Evolutionary conservation across 2,113 vertebrate genomes (phyloP), one percentile per base, ranked within the genome.

Genomic region (Ondatra zibethicus): DNA sequence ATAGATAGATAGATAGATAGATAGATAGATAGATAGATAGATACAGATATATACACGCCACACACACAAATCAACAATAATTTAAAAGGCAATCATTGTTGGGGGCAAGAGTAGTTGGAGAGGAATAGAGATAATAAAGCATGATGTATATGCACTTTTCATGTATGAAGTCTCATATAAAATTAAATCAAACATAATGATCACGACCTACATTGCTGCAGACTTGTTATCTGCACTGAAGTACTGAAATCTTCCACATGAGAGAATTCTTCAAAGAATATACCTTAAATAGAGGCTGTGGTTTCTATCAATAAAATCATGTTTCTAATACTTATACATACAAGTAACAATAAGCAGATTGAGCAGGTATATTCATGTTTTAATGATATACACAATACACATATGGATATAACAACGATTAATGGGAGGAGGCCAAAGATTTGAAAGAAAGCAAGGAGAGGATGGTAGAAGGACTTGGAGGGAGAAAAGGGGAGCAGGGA

Each of bases 241-340:
- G 47, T 95, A 87, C 47, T 89, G 13, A 77, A 96, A 96, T 63
- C 25, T 21, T 87, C 80, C 65, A 91, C 23, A 47, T 39, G 27
- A 52, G 39, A 23, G 5, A 25, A 14, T 7, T 36, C 21, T 88
- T 90, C 17, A 45, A 1, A 55, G 25, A 14, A 52, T 19, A 14
- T 31, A 1, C 10, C 75, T 55, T 76, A 19, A 7, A 27, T 1
- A 87, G 16, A 96, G 12, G 25, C 29, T 68, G 8, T 61, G 10
- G 3, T 50, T 93, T 88, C 77, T 55, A 21, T 82, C 5, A 75
- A 73, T 63, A 52, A 77, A 94, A 96, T 31, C 2, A 96, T 16
- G 19, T 2, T 36, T n/a, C 13, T 33, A 25, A 63, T 63, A n/a
- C 21, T 58, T 81, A 81, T 27, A 81, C 21, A n/a, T 58, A n/a